Conservation (phyloP, 1,140 invertebrate species). For the Drosophila malerkotliana region DNA sequence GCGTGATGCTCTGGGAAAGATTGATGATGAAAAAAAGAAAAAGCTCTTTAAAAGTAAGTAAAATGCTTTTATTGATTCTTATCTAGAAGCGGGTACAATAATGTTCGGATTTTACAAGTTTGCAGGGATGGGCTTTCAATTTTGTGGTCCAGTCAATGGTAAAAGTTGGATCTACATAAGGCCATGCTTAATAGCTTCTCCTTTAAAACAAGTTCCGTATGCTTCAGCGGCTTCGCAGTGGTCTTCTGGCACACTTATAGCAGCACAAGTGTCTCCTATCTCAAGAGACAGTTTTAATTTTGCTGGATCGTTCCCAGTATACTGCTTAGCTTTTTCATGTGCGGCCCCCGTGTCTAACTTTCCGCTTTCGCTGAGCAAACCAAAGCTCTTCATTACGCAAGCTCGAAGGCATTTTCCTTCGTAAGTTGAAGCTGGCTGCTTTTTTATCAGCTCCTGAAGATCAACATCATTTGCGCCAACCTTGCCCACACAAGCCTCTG, state of each 20-base stretch:
- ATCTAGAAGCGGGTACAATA: not conserved
- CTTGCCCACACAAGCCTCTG: slow-evolving; percentile 46
- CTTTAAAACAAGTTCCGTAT: slow-evolving; percentile 58
- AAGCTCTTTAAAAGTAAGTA: slow-evolving; percentile 64
- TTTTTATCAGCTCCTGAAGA: slow-evolving; percentile 49
- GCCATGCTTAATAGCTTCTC: slow-evolving; percentile 37
- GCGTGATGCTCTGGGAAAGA: slow-evolving; percentile 49
- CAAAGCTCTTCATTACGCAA: slow-evolving; percentile 67
- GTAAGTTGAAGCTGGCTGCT: slow-evolving; percentile 37
- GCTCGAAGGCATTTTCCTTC: slow-evolving; percentile 64
- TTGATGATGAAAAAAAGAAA: slow-evolving; percentile 65
- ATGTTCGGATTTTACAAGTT: not conserved
- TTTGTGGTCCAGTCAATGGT: not conserved
- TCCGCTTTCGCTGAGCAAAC: slow-evolving; percentile 39
- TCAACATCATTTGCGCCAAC: slow-evolving; percentile 51
- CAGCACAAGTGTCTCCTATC: slow-evolving; percentile 59
- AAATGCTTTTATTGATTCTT: slow-evolving; percentile 21
- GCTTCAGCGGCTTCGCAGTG: slow-evolving; percentile 65
- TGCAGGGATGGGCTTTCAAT: not conserved
- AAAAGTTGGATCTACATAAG: slow-evolving; percentile 28
- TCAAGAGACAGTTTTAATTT: slow-evolving; percentile 60
- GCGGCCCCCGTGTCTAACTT: slow-evolving; percentile 48
- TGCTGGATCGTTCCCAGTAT: slow-evolving; percentile 53
- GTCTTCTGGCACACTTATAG: slow-evolving; percentile 51
- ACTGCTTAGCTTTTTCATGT: slow-evolving; percentile 66